These are phyloP conservation scores for Parnassius apollo DNA, from an alignment of 2,888 invertebrate genomes.

Conservation along the genomic window DNA sequence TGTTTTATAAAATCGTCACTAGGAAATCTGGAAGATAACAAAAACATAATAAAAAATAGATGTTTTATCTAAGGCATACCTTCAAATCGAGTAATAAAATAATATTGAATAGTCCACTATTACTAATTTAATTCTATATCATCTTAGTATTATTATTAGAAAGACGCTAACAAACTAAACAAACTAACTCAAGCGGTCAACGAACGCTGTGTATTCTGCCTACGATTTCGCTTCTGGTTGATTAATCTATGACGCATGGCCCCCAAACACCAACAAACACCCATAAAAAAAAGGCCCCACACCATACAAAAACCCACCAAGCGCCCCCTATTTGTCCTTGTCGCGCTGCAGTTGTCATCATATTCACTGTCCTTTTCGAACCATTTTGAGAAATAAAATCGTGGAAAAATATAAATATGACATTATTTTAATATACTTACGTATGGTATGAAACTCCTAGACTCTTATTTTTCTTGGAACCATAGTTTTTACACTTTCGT, in stretches of 20 bases:
- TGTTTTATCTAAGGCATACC: background rate
- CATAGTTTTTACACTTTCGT: slow-evolving; percentile 1
- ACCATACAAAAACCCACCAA: too few species aligned
- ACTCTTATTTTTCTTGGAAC: background rate
- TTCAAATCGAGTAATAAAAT: background rate
- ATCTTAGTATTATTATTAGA: background rate
- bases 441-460: background rate
- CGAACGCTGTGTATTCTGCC: background rate
- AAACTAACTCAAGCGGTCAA: background rate
- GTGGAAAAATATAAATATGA: background rate
- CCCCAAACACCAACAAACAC: too few species aligned
- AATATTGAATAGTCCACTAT: background rate
- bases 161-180: background rate
- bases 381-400: background rate
- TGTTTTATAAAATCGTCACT: background rate
- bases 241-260: background rate
- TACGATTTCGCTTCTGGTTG: background rate
- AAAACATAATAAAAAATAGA: background rate
- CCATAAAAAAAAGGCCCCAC: too few species aligned
- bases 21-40: background rate
- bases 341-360: background rate
- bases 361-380: background rate
- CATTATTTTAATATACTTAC: background rate
- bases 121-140: background rate
- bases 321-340: background rate